Conservation (phyloP, 2,797 vertebrate genomes). For the Limnodromus scolopaceus region DNA sequence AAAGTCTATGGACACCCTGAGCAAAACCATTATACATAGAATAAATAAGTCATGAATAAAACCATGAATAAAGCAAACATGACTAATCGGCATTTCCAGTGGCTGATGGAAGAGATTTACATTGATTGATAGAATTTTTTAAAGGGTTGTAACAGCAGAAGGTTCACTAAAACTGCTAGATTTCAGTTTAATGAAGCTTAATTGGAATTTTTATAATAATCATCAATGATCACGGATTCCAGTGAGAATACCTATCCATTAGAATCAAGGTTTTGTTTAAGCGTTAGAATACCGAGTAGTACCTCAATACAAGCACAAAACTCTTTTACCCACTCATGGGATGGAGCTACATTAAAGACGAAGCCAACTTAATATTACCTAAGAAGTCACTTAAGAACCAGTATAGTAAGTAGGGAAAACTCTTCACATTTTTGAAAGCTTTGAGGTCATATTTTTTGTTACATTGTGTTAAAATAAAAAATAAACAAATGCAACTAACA, state of each 20-base stretch:
- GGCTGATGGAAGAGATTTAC: neutral
- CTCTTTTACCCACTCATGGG: neutral
- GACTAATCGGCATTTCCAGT: neutral
- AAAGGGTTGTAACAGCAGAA: neutral
- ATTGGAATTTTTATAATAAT: neutral
- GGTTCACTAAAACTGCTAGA: neutral
- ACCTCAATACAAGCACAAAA: too few species aligned
- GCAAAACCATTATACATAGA: neutral
- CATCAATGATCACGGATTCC: neutral
- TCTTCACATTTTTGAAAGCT: neutral
- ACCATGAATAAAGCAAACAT: neutral
- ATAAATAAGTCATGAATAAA: neutral
- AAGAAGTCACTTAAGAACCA: neutral
- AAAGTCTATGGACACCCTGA: neutral
- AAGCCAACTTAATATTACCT: neutral
- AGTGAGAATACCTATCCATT: neutral
- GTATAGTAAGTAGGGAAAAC: neutral
- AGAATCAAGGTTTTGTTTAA: neutral
- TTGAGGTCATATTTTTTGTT: neutral
- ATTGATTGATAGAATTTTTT: neutral
- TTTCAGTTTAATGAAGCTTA: neutral
- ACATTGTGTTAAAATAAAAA: neutral
- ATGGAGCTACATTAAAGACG: accelerated
- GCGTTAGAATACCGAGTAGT: too few species aligned
- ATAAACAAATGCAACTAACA: neutral